A percentile compares a stretch with the other conserved stretches of the same genome.
Evolutionary conservation across 2,113 vertebrate species (phyloP).

Genomic region (Centropristis striata): DNA sequence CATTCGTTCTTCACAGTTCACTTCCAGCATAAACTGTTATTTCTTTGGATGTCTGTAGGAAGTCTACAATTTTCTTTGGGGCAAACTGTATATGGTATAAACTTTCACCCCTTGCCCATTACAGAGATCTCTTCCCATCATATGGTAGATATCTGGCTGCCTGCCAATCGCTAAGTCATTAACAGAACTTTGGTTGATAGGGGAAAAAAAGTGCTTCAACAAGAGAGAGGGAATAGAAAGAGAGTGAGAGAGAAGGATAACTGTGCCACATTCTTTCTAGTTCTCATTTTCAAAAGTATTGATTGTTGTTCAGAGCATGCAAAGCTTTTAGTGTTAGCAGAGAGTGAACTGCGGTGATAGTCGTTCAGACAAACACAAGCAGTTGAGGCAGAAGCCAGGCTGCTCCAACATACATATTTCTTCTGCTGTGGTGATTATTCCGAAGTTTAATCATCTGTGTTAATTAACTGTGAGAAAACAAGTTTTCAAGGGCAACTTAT

Average conservation of each 20-base stretch:
- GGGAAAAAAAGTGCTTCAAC: slow-evolving; percentile 31
- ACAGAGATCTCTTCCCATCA: slow-evolving; percentile 30
- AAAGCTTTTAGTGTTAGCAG: slow-evolving; percentile 51
- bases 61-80: not conserved
- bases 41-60: not conserved
- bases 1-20: not conserved
- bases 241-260: slow-evolving; percentile 8
- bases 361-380: slow-evolving; percentile 29
- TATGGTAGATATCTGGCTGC: slow-evolving; percentile 26
- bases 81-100: not conserved
- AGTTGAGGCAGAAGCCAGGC: not conserved
- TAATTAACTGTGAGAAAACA: slow-evolving; percentile 3
- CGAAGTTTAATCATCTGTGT: not conserved
- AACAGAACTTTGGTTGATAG: slow-evolving; percentile 27
- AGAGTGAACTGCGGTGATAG: slow-evolving; percentile 23
- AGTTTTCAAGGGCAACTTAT: not conserved
- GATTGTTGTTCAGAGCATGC: slow-evolving; percentile 42
- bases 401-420: slow-evolving; percentile 5
- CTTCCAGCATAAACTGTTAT: not conserved
- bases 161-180: slow-evolving; percentile 46
- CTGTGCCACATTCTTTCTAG: slow-evolving; percentile 13
- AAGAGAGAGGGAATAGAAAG: not conserved
- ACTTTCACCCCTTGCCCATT: slow-evolving; percentile 23
- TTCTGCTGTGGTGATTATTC: not conserved
- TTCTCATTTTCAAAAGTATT: slow-evolving; percentile 56